phyloP scores from a whole-genome alignment of 1,140 invertebrate genomes.

The Magallana gigas region DNA sequence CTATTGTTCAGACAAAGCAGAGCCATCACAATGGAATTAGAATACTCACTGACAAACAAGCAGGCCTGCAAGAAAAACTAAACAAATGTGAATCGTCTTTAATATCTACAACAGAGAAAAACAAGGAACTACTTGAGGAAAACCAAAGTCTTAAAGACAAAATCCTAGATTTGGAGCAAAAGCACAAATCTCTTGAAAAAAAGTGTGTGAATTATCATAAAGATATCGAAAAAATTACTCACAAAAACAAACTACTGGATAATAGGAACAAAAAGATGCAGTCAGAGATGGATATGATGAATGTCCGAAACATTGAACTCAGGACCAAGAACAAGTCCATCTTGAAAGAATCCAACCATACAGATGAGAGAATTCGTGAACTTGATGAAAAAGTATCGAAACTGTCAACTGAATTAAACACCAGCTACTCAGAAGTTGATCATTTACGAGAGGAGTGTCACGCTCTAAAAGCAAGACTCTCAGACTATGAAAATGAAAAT shows the following conservation, averaged over 20 bases:
- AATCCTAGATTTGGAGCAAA: not conserved
- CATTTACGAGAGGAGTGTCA: not conserved
- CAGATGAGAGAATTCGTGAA: not conserved
- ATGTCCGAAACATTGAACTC: conserved; percentile 9
- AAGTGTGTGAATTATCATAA: conserved; percentile 1
- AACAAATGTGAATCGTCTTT: conserved; percentile 17
- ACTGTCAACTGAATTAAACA: not conserved
- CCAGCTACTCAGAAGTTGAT: not conserved
- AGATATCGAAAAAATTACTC: not conserved
- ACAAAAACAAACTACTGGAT: conserved; percentile 2
- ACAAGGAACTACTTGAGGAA: not conserved
- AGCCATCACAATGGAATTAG: not conserved
- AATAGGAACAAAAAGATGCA: conserved; percentile 4
- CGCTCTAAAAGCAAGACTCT: not conserved
- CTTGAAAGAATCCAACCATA: not conserved
- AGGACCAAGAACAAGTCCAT: not conserved
- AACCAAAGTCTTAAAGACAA: conserved; percentile 12
- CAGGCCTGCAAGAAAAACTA: not conserved
- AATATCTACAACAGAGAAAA: not conserved
- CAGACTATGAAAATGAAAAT: not conserved
- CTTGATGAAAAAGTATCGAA: not conserved
- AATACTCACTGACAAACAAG: not conserved
- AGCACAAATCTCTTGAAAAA: conserved; percentile 3
- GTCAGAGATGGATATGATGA: not conserved
- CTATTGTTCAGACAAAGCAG: not conserved